phyloP scores from a whole-genome alignment of 2,888 invertebrate species.

The Tridacna crocea region DNA sequence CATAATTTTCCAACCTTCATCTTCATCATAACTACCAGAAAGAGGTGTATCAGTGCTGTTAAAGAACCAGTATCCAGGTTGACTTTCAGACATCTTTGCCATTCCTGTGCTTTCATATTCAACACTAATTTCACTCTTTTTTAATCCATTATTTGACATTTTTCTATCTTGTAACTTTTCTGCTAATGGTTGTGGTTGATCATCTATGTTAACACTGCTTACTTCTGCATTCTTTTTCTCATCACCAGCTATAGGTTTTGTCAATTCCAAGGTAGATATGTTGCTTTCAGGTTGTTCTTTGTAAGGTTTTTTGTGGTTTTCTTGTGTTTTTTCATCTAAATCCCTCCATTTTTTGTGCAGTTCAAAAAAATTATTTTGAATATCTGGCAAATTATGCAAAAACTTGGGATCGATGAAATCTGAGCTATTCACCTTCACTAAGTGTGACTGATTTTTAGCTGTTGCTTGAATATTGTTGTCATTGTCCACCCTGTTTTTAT shows the following conservation, averaged over 20 bases:
- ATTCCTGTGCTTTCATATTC: no score
- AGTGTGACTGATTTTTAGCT: neutral
- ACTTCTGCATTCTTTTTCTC: no score
- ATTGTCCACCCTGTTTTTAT: neutral
- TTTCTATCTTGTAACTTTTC: no score
- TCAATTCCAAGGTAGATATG: no score
- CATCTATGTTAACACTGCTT: no score
- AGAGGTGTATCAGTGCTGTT: conserved; percentile 4
- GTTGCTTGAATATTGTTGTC: neutral
- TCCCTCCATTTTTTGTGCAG: neutral
- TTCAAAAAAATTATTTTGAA: neutral
- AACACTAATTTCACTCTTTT: no score
- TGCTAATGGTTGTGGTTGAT: no score
- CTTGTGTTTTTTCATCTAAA: conserved; percentile 27
- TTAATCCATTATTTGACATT: no score
- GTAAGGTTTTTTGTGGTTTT: conserved; percentile 28
- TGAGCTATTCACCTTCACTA: conserved; percentile 12
- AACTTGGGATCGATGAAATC: conserved; percentile 6
- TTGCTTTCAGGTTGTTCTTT: neutral
- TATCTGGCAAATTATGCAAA: conserved; percentile 14
- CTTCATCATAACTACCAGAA: conserved; percentile 1
- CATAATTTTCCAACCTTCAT: neutral
- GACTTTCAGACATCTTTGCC: neutral
- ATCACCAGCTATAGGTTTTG: no score
- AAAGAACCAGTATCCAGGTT: conserved; percentile 27